Evolutionary conservation across 2,888 invertebrate species (phyloP), one percentile per base, ranked within the genome.

Genomic region (Chesias legatella): DNA sequence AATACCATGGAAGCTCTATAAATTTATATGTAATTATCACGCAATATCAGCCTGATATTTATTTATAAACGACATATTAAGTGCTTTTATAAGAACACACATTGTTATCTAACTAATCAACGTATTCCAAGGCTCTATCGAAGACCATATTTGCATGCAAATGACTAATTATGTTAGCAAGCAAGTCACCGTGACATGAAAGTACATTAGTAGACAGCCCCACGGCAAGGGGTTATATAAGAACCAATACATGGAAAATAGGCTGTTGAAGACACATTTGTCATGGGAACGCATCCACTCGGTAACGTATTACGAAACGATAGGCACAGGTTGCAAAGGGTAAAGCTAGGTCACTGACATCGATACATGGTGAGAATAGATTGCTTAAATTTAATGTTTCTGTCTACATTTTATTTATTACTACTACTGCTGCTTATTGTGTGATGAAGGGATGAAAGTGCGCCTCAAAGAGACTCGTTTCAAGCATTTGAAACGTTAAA

Each of bases 211-310:
- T 31, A 26, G 25, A 27, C 11, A 43, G 30, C 32, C 44, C 47
- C 45, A 42, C n/a, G 8, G 9, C 45, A 42, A n/a, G 8, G 9
- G 22, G 33, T 54, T 49, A 45, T 33, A 34, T 48, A 51, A 54
- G 23, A 30, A 38, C 22, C 26, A 40, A 30, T 43, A 40, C 30
- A 41, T 33, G 31, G 52, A 43, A 49, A 41, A 51, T 49, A 44
- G 45, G 43, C 34, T 39, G 48, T 40, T 32, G 29, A 53, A 30
- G 40, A 40, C 51, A 49, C 50, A 53, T 57, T 64, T 67, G 65
- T 67, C 63, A 69, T 71, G 70, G 62, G 67, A 71, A 61, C 53
- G 48, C 46, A 57, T 60, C 58, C 36, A 51, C 43, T 54, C 49
- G 51, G 55, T 64, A 61, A 58, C 61, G 61, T 60, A 28, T 44